A percentile compares a stretch with the other conserved stretches of the same genome.
These are phyloP conservation scores for Cydia pomonella DNA, from an alignment of 1,140 invertebrate species.

Conservation along the genomic window DNA sequence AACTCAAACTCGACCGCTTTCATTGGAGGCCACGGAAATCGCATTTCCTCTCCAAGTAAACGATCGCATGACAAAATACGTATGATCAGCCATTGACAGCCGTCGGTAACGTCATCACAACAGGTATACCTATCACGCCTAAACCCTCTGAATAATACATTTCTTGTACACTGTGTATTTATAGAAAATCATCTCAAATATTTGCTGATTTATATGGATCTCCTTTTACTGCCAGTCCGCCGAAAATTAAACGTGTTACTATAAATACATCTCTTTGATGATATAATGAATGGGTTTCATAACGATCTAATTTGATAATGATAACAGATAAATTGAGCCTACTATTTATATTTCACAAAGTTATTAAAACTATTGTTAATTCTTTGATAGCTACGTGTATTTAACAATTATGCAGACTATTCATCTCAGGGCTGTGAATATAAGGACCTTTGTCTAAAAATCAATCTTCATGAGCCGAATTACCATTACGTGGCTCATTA, in stretches of 20 bases:
- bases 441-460: too few relatives aligned
- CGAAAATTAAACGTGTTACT: background rate
- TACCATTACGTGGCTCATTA: too few relatives aligned
- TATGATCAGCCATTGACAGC: conserved; percentile 17
- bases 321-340: background rate
- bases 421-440: too few relatives aligned
- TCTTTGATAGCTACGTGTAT: too few relatives aligned
- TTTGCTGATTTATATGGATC: conserved; percentile 4
- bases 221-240: background rate
- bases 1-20: conserved; percentile 28
- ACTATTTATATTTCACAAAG: background rate
- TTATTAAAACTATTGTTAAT: background rate
- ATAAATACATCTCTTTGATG: background rate
- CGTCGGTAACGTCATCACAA: conserved; percentile 8
- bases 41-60: conserved; percentile 31
- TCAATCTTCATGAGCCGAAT: too few relatives aligned
- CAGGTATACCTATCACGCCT: background rate
- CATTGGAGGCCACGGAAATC: conserved; percentile 19
- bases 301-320: background rate
- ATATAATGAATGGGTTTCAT: background rate
- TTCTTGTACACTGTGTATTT: background rate
- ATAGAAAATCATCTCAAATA: background rate
- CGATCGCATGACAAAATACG: conserved; percentile 31
- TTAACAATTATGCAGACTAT: too few relatives aligned
- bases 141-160: background rate